Evolutionary conservation across 2,113 vertebrate genomes (phyloP).

Genomic region (Mohoua ochrocephala): DNA sequence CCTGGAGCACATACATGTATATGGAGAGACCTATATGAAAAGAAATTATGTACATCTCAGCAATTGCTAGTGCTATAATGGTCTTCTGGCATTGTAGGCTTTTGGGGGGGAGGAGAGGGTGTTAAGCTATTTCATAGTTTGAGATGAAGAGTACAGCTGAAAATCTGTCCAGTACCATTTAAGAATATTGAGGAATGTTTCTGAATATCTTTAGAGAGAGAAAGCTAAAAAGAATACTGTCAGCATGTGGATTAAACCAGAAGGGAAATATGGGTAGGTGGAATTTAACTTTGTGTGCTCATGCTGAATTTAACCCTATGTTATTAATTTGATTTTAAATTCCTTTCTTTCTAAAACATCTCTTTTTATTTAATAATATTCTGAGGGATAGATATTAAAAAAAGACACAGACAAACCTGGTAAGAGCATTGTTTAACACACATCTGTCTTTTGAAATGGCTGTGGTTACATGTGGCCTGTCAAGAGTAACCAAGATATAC

Average conservation of each 20-base stretch:
- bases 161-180: background rate
- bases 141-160: background rate
- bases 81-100: background rate
- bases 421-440: background rate
- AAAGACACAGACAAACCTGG: background rate
- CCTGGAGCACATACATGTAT: background rate
- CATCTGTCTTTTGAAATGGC: background rate
- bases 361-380: background rate
- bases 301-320: background rate
- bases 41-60: rapidly evolving
- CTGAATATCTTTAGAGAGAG: background rate
- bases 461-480: background rate
- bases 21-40: background rate
- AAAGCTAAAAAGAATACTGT: background rate
- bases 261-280: background rate
- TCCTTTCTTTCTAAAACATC: background rate
- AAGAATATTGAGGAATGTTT: background rate
- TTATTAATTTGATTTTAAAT: background rate
- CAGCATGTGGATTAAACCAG: background rate
- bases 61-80: background rate
- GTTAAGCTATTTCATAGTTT: background rate
- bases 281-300: background rate
- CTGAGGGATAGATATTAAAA: background rate
- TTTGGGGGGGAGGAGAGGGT: background rate
- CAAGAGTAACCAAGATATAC: background rate